Base-by-base conservation (phyloP, 2,113 vertebrate species). In the Ariopsis seemanni region DNA sequence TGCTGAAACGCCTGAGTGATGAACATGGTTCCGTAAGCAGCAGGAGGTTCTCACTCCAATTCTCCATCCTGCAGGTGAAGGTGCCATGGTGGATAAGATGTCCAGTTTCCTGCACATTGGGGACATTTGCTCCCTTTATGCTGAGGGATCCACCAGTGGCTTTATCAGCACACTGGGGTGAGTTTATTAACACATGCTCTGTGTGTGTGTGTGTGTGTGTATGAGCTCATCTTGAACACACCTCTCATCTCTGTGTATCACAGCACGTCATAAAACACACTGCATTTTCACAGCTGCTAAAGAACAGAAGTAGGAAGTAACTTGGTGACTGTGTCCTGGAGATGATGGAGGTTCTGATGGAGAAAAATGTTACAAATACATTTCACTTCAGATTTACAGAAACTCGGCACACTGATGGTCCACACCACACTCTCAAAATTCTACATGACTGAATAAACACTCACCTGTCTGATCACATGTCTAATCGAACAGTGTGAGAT, bases 121-220 rank as follows among this genome's bases (percentile, higher is more conserved):
- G 93, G 98, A 99, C 94, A 98, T 99, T 91, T 98, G 99, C 89
- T 99, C 98, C 94, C 94, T 99, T 74, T 99, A 98, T 82, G 98
- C 98, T 63, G 98, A 99, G 92, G 98, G 98, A 72, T 97, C 98
- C 11, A 98, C 99, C 94, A 98, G 96, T 42, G 98, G 98, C 55
- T 99, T 99, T 95, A 99, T 99, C 96, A 99, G 97, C 94, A 99
- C 98, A 52, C 85, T 99, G 92, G 98, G 98, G 98, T 99, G 94
- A 93, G 97, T 93, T 50, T 11, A 81, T 55, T 25, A 25, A 25
- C 18, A 11, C 5, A 18, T 22, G 72, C 6, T 10, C 4, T 48
- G 71, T 48, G 30, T 48, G 71, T 79, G 50, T 48, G 34, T 79
- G 50, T 50, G 10, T 10, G 50, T 83, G 75, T 84, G 63, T 82